Percentiles rank a stretch among this genome's conserved stretches.
phyloP scores from a whole-genome alignment of 2,888 invertebrate species.

The Chymomyza procnemis region DNA sequence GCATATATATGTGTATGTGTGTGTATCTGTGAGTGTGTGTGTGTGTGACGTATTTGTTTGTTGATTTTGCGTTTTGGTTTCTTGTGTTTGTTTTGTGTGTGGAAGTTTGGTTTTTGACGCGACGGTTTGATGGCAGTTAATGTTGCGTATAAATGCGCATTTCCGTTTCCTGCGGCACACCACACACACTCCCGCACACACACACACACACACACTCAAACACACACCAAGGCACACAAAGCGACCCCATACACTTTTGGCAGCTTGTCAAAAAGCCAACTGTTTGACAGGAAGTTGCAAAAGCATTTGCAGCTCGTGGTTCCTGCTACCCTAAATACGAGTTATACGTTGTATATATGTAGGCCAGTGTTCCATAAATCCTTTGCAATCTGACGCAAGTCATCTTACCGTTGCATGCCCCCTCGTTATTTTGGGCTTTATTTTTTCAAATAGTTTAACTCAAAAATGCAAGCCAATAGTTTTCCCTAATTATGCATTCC shows the following conservation, averaged over 20 bases:
- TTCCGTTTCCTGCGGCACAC: conserved; percentile 65
- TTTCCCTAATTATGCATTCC: too few relatives aligned
- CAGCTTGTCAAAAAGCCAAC: conserved; percentile 64
- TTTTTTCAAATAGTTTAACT: conserved; percentile 5
- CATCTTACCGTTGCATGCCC: too few relatives aligned
- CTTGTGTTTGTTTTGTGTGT: background rate
- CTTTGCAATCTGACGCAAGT: too few relatives aligned
- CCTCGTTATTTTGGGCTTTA: background rate
- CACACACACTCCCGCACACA: conserved; percentile 23
- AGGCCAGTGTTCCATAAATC: background rate
- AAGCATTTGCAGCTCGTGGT: conserved; percentile 45
- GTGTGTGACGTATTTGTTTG: conserved; percentile 17
- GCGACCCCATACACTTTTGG: conserved; percentile 10
- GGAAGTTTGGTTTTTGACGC: background rate
- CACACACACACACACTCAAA: conserved; percentile 16
- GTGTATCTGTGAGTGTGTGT: conserved; percentile 23
- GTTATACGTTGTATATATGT: conserved; percentile 16
- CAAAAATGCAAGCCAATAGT: background rate
- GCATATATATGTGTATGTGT: conserved; percentile 7
- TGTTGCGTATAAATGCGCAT: conserved; percentile 74
- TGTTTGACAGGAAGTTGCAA: conserved; percentile 64
- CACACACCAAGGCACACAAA: background rate
- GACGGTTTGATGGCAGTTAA: conserved; percentile 57
- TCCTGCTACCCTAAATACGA: conserved; percentile 13
- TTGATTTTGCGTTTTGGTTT: background rate